A percentile compares a stretch with the other conserved stretches of the same genome.
Evolutionary conservation across 2,113 vertebrate species (phyloP).

Genomic region (Erinaceus europaeus): DNA sequence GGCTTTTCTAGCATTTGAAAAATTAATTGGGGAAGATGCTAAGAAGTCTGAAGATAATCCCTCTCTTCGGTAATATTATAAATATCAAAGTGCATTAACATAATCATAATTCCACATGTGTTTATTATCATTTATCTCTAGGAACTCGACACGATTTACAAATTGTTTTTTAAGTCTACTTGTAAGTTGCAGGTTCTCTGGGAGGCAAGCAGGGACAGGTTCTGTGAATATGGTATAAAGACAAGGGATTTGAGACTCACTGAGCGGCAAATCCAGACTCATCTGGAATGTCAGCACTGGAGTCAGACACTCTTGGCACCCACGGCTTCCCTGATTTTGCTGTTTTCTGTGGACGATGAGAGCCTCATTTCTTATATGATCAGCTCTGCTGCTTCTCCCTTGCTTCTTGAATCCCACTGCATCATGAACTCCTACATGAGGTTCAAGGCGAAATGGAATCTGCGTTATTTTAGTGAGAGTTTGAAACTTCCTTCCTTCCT

Average conservation of each 20-base stretch:
- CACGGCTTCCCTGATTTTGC: background rate
- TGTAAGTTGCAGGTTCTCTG: conserved; percentile 42
- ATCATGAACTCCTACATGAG: background rate
- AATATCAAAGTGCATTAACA: conserved; percentile 52
- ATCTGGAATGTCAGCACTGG: conserved; percentile 11
- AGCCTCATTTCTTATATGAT: background rate
- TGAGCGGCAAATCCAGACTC: conserved; percentile 66
- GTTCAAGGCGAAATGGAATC: background rate
- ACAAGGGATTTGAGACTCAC: conserved; percentile 59
- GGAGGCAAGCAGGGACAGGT: conserved; percentile 54
- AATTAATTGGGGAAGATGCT: conserved; percentile 9
- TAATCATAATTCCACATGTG: background rate
- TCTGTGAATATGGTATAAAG: conserved; percentile 46
- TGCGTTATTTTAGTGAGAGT: background rate
- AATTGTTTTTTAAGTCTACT: conserved; percentile 55
- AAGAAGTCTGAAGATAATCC: conserved; percentile 8
- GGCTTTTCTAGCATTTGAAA: conserved; percentile 10
- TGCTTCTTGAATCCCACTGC: background rate
- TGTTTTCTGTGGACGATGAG: background rate
- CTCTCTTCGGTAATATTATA: conserved; percentile 6
- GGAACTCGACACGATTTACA: conserved; percentile 43
- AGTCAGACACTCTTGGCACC: conserved; percentile 10
- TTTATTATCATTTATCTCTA: conserved; percentile 34
- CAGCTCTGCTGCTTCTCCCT: background rate
- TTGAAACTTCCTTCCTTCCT: background rate